Base-by-base conservation (phyloP, 2,797 vertebrate species). In the Micrastur ruficollis region DNA sequence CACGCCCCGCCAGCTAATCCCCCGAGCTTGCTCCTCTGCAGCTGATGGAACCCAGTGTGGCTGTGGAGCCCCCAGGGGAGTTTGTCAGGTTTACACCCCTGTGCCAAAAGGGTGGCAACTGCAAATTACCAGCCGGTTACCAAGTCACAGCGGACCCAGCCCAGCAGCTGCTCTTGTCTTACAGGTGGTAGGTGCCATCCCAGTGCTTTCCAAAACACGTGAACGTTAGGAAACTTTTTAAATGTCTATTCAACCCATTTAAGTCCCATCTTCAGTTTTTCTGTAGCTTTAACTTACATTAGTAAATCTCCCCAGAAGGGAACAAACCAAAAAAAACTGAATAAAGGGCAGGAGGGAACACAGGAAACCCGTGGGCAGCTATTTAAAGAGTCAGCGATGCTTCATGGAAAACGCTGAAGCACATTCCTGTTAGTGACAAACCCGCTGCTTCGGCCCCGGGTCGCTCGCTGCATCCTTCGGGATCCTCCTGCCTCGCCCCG, bases 341-440 rank as follows among this genome's bases (percentile, higher is more conserved):
- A 36, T 8, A 32, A 46, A 78, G 61, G 34, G 84, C 81, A 73
- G 65, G 81, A 93, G 84, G 89, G 88, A 90, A 12, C 58, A 66
- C 91, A 95, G 93, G 91, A 91, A 95, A 84, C 75, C 87, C 3
- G 31, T 81, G 94, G 94, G 87, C 58, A 90, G 91, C 66, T 63
- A 42, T 79, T 52, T 81, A 84, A 88, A 50, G 93, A 94, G 58
- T 47, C 68, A 62, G 79, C 3, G n/a, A 7, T 50, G 91, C 21
- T 87, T 95, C 92, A 78, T 72, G 93, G 95, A 88, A 91, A 96
- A 87, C 87, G 61, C 89, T 62, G 87, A 58, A 53, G 59, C 67
- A 40, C 86, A 44, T 83, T 89, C 91, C 87, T 5, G 27, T 2
- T 25, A 34, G 29, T 23, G 78, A 52, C 91, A 78, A 92, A 42